phyloP scores from a whole-genome alignment of 1,140 invertebrate species.

The Eueides isabella region DNA sequence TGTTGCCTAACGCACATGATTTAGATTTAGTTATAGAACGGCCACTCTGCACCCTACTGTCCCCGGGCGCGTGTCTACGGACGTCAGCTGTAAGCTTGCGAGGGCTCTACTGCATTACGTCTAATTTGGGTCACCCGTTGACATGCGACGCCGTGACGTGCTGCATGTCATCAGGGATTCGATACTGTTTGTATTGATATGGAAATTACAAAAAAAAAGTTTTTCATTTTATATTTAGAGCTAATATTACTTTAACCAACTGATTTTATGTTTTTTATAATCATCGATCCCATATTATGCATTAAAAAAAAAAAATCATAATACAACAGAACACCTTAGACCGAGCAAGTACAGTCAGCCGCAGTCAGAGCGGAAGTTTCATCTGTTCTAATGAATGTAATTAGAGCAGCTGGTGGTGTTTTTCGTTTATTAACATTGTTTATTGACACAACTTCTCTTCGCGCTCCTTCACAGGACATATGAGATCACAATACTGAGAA shows the following conservation, averaged over 20 bases:
- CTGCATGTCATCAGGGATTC: neutral
- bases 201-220: neutral
- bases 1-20: too few relatives aligned
- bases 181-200: neutral
- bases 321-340: neutral
- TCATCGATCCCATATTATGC: neutral
- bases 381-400: slow-evolving; percentile 10
- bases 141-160: neutral
- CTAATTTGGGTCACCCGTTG: slow-evolving; percentile 7
- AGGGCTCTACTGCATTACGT: neutral
- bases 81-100: neutral
- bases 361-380: neutral
- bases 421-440: neutral
- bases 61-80: neutral
- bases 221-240: neutral
- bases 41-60: neutral
- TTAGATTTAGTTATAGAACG: too few relatives aligned
- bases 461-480: neutral
- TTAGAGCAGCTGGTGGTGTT: slow-evolving; percentile 8
- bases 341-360: neutral
- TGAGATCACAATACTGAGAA: too few relatives aligned
- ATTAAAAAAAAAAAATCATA: too few relatives aligned
- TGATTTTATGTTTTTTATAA: neutral
- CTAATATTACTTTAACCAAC: neutral
- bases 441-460: neutral